Conservation (phyloP, 2,113 vertebrate species). For the Candoia aspera region DNA sequence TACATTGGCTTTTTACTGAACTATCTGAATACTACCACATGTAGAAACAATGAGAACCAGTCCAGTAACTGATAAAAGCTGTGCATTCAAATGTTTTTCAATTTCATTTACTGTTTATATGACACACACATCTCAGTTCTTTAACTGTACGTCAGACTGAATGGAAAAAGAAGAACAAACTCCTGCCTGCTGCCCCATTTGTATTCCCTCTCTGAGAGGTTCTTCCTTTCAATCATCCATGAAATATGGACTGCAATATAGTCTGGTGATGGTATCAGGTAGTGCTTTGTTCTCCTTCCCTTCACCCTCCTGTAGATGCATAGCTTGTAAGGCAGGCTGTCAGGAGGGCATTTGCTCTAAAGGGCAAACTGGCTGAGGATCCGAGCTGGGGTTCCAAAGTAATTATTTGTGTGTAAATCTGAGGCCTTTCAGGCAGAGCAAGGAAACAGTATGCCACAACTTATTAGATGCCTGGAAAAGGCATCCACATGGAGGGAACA, state of each 20-base stretch:
- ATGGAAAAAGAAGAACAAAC: background rate
- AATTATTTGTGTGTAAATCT: background rate
- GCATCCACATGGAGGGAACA: background rate
- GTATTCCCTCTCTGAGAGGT: background rate
- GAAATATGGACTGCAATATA: background rate
- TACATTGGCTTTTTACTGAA: slow-evolving; percentile 11
- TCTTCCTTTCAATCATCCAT: background rate
- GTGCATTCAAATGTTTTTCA: slow-evolving; percentile 11
- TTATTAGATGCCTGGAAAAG: background rate
- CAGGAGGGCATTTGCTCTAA: background rate
- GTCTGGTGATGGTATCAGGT: background rate
- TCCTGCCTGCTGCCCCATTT: background rate
- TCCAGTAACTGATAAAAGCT: slow-evolving; percentile 33
- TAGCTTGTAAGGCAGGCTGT: background rate
- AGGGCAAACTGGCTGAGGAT: background rate
- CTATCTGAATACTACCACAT: slow-evolving; percentile 9
- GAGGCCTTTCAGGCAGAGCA: background rate
- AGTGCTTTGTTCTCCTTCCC: background rate
- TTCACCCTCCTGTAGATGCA: background rate
- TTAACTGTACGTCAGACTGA: background rate
- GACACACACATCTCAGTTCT: background rate
- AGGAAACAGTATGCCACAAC: background rate
- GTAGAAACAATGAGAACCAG: slow-evolving; percentile 41
- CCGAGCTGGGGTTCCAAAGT: background rate
- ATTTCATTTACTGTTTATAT: slow-evolving; percentile 29